These are phyloP conservation scores for Eurystomus glaucurus DNA, from an alignment of 2,797 vertebrate genomes.

Conservation along the genomic window DNA sequence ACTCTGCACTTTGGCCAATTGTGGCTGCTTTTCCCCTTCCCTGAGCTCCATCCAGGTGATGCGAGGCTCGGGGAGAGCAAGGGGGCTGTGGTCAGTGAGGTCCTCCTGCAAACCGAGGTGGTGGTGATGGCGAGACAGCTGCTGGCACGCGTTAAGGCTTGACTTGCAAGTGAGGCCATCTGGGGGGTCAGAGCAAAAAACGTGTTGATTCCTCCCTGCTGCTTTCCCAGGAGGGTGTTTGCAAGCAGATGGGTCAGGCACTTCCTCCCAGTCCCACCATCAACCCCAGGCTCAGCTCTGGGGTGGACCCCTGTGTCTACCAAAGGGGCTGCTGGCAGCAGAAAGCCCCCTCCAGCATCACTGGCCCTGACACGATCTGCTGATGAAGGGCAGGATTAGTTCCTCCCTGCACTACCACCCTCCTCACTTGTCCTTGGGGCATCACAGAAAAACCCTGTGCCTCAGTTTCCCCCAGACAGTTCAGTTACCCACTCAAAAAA, in stretches of 20 bases:
- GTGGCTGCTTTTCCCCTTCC: fast-evolving
- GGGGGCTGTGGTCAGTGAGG: neutral
- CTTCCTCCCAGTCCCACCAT: fast-evolving
- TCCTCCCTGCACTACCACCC: fast-evolving
- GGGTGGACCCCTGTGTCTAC: neutral
- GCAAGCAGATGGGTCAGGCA: neutral
- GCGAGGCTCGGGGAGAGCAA: neutral
- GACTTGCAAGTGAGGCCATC: fast-evolving
- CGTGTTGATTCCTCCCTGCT: fast-evolving
- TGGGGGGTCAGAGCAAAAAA: fast-evolving
- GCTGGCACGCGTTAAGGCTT: fast-evolving
- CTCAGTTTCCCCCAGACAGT: neutral
- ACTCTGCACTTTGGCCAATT: fast-evolving
- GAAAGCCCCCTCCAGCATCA: neutral
- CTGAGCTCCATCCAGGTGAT: neutral
- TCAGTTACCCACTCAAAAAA: fast-evolving
- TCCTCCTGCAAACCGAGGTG: neutral
- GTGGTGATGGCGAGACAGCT: neutral
- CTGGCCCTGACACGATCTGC: fast-evolving
- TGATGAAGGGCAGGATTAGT: fast-evolving
- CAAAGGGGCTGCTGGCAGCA: neutral
- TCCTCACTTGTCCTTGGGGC: fast-evolving
- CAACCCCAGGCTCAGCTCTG: neutral
- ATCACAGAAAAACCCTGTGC: fast-evolving
- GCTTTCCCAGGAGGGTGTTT: neutral